These are phyloP conservation scores for Myotis pilosus DNA, from an alignment of 2,797 vertebrate species.

Conservation along the genomic window DNA sequence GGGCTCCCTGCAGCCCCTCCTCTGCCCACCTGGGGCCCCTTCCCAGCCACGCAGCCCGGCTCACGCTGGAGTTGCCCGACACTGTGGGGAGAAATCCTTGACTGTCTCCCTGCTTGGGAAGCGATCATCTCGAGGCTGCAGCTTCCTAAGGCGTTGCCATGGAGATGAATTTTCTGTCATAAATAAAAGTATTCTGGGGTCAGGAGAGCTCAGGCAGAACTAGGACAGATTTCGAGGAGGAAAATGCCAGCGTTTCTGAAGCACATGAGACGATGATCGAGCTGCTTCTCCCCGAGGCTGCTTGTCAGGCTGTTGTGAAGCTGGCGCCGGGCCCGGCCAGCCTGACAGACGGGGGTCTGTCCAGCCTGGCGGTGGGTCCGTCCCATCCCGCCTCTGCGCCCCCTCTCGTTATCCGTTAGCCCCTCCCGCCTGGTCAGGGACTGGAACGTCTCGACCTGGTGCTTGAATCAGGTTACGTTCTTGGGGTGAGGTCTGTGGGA, in stretches of 20 bases:
- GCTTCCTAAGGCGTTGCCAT: slow-evolving; percentile 86
- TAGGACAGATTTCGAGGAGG: slow-evolving; percentile 81
- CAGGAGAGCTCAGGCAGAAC: slow-evolving; percentile 83
- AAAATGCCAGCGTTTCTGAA: slow-evolving; percentile 76
- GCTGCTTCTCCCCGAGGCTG: slow-evolving; percentile 48
- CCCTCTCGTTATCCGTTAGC: neutral
- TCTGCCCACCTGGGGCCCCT: rapidly evolving
- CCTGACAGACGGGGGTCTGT: neutral
- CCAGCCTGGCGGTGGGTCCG: no score
- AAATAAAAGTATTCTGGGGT: slow-evolving; percentile 88
- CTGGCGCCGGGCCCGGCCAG: neutral
- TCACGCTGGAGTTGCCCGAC: slow-evolving; percentile 45
- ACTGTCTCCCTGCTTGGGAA: slow-evolving; percentile 79
- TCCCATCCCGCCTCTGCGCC: neutral
- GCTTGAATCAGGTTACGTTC: neutral
- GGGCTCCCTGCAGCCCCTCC: neutral
- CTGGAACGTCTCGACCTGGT: rapidly evolving
- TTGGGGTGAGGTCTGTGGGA: neutral
- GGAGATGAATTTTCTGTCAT: slow-evolving; percentile 85
- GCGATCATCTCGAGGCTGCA: slow-evolving; percentile 81
- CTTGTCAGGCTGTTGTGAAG: neutral
- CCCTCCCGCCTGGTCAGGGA: neutral
- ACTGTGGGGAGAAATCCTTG: slow-evolving; percentile 60
- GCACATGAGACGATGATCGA: slow-evolving; percentile 64
- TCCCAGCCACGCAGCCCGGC: neutral